Evolutionary conservation across 2,888 invertebrate genomes (phyloP).

Genomic region (Glyphotaelius pellucidus): DNA sequence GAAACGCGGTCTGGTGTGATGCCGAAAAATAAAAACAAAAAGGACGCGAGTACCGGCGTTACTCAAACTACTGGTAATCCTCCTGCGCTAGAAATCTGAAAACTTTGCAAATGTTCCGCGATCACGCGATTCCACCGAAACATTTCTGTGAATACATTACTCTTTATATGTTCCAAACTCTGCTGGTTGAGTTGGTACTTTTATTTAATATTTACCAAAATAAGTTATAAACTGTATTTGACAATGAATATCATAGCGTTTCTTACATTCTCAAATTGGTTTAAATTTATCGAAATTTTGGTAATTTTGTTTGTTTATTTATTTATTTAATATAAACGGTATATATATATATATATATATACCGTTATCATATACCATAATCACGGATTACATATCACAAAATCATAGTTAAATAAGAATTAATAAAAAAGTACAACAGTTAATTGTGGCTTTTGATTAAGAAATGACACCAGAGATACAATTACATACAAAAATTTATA

Average conservation of each 20-base stretch:
- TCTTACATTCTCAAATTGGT: not conserved
- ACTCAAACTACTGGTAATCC: not conserved
- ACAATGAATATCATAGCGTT: not conserved
- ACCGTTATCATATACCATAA: no score
- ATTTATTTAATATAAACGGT: no score
- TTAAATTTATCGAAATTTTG: not conserved
- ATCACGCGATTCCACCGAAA: not conserved
- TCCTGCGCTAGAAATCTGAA: not conserved
- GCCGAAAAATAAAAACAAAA: not conserved
- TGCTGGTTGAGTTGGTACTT: not conserved
- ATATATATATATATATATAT: no score
- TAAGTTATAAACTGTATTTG: not conserved
- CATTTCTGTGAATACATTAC: not conserved
- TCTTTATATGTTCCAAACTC: not conserved
- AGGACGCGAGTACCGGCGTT: not conserved
- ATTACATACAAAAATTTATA: no score
- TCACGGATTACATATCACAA: no score
- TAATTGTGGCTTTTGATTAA: no score
- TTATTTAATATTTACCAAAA: not conserved
- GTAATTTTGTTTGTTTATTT: no score
- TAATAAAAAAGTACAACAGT: no score
- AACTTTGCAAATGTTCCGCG: not conserved
- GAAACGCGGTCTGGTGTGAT: conserved; percentile 6
- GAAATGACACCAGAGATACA: no score
- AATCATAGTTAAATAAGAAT: no score